phyloP scores from a whole-genome alignment of 2,797 vertebrate species.

The Leptoclinus maculatus region DNA sequence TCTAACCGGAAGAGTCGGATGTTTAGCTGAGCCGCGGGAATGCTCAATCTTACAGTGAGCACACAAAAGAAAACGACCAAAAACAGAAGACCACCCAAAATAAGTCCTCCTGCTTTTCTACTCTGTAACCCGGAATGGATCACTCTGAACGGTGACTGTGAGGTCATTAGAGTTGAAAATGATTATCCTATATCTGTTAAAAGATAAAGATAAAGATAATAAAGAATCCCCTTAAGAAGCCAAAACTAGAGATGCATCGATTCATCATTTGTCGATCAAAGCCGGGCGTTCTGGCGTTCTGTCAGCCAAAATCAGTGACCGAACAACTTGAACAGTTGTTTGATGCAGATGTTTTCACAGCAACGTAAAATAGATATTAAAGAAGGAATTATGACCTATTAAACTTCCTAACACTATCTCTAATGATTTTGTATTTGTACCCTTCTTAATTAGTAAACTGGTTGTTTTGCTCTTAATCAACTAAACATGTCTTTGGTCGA shows the following conservation, averaged over 20 bases:
- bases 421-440: no score
- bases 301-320: not conserved
- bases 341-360: not conserved
- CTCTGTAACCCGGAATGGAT: not conserved
- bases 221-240: not conserved
- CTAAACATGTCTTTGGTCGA: not conserved
- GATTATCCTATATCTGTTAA: not conserved
- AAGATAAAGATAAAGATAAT: no score
- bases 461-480: no score
- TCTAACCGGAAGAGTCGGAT: not conserved
- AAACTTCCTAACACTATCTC: no score
- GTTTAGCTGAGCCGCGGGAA: not conserved
- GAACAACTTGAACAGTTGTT: not conserved
- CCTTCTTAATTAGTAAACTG: no score
- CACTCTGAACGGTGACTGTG: constrained; percentile 14
- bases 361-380: no score
- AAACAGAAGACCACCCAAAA: not conserved
- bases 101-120: not conserved
- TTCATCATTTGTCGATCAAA: no score
- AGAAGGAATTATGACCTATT: no score
- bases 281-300: no score
- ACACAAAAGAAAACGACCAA: not conserved
- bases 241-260: not conserved
- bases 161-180: constrained; percentile 12
- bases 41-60: not conserved